Conservation (phyloP, 2,888 invertebrate species). For the Leptogaster cylindrica region DNA sequence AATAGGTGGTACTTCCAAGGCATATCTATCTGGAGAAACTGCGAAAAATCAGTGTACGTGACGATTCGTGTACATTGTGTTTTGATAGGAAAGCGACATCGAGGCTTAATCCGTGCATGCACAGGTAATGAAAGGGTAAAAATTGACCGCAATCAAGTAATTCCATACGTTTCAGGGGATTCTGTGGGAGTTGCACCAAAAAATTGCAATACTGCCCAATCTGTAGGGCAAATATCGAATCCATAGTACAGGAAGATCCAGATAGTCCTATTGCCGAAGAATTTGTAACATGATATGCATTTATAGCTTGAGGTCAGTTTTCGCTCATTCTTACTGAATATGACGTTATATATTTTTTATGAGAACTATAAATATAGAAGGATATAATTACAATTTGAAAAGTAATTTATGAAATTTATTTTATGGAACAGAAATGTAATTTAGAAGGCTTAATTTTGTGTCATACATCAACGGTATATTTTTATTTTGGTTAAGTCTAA, state of each 20-base stretch:
- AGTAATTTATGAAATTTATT: constrained; percentile 2
- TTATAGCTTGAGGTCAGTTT: too few relatives aligned
- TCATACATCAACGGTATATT: constrained; percentile 28
- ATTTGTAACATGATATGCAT: constrained; percentile 44
- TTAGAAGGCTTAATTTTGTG: constrained; percentile 34
- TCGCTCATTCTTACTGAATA: neutral
- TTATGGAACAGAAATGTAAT: constrained; percentile 12
- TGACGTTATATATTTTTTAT: constrained; percentile 28
- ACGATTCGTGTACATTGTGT: constrained; percentile 87
- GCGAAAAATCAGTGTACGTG: constrained; percentile 74
- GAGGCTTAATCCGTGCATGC: constrained; percentile 79
- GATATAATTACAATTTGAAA: constrained; percentile 16
- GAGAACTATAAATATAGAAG: constrained; percentile 14
- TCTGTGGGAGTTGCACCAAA: constrained; percentile 79
- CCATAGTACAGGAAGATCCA: constrained; percentile 51
- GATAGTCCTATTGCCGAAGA: constrained; percentile 49
- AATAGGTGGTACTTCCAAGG: constrained; percentile 72
- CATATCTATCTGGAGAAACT: constrained; percentile 79
- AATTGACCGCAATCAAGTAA: neutral
- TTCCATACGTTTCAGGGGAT: constrained; percentile 68
- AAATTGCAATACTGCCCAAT: constrained; percentile 85
- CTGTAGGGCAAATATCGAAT: constrained; percentile 68
- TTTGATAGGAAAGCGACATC: constrained; percentile 81
- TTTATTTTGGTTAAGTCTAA: constrained; percentile 18
- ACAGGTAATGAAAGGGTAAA: constrained; percentile 68